A percentile compares a stretch with the other conserved stretches of the same genome.
These are phyloP conservation scores for Perithous albicinctus DNA, from an alignment of 2,888 invertebrate species.

Conservation along the genomic window DNA sequence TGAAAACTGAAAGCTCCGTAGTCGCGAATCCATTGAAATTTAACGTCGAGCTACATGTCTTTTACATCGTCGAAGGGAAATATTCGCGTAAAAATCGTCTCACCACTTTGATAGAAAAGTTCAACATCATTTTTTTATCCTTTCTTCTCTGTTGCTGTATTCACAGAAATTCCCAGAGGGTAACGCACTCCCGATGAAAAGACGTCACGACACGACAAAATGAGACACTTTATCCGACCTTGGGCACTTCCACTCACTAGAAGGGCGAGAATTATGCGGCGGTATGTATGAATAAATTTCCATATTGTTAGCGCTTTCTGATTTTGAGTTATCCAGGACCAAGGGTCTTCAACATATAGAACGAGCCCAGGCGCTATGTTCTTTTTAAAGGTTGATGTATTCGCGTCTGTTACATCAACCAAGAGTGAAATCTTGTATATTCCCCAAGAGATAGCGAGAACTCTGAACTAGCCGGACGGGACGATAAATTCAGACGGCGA, in stretches of 20 bases:
- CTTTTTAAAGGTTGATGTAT: not conserved
- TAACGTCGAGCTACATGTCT: not conserved
- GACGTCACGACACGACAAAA: conserved; percentile 19
- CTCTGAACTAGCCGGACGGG: not conserved
- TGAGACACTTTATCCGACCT: conserved; percentile 43
- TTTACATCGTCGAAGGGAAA: conserved; percentile 1
- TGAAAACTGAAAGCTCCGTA: conserved; percentile 4
- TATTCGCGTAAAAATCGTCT: not conserved
- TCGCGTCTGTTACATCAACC: not conserved
- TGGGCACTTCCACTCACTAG: not conserved
- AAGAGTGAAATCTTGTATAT: not conserved
- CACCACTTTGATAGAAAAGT: not conserved
- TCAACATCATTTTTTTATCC: not conserved
- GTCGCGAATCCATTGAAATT: not conserved
- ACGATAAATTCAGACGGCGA: not conserved
- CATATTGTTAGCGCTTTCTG: conserved; percentile 66
- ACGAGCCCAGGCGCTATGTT: not conserved
- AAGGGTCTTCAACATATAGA: not conserved
- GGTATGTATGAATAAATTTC: conserved; percentile 75
- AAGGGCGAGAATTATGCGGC: conserved; percentile 33
- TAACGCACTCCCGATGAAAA: conserved; percentile 20
- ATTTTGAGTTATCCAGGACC: conserved; percentile 14
- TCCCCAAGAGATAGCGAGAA: not conserved
- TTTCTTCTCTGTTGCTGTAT: not conserved
- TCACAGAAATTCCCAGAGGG: conserved; percentile 12